Base-by-base conservation (phyloP, 2,113 vertebrate species). In the Cavia aperea region DNA sequence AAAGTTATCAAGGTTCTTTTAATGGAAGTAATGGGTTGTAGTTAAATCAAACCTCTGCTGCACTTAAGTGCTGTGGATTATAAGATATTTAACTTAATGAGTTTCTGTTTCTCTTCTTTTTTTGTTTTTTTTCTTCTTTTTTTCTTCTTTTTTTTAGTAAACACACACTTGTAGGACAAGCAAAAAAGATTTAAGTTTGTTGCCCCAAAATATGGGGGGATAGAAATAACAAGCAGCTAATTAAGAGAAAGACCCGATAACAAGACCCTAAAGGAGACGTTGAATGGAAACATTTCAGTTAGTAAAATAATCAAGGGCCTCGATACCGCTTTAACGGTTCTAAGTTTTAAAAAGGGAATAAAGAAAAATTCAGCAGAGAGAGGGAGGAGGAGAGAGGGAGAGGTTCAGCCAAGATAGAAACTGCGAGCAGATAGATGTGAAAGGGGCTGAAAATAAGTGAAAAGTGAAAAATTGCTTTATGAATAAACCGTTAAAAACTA, bases 391-490 rank as follows among this genome's bases (percentile, higher is more conserved):
- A 94, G 84, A 81, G 66, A 94, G 93, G 75, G 87, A 93, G 85
- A 93, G 95, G 88, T 92, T 91, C 89, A 89, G 94, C 84, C 92
- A 91, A 91, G 93, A 93, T 92, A 96, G 97, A 97, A 98, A 97
- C 96, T 90, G 88, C 96, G 97, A 94, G 95, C 92, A 97, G 97
- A 97, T 96, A 94, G 96, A 96, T 96, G 97, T 56, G 77, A 97
- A 97, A 96, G 96, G 94, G 94, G 93, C 93, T 91, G 93, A 95
- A 96, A 96, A 96, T 94, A 97, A 96, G 92, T 96, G 96, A 98
- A 98, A 98, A 98, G 98, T 97, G 97, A 98, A 98, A 97, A 97
- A 97, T 95, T 96, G 96, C 96, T 94, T 97, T 97, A 97, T 98
- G 96, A 98, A 97, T 96, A 96, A 97, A 96, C 97, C 65, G 95